These are phyloP conservation scores for Serilophus lunatus DNA, from an alignment of 2,113 vertebrate genomes.

Conservation along the genomic window DNA sequence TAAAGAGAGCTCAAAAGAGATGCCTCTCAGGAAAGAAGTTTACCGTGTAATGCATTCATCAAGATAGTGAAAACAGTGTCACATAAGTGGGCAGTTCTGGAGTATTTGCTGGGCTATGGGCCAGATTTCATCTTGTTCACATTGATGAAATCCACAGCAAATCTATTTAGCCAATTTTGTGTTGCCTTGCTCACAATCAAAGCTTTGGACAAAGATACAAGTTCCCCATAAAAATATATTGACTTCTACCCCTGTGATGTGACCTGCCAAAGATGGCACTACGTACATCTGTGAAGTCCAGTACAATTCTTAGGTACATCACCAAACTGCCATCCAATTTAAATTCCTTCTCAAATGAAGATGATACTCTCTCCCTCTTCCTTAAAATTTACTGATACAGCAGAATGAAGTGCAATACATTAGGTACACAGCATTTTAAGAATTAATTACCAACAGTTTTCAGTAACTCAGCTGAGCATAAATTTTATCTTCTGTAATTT, in stretches of 20 bases:
- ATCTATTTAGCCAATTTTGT: background rate
- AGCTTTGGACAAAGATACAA: background rate
- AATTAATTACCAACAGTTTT: background rate
- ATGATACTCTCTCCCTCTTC: background rate
- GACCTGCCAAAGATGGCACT: background rate
- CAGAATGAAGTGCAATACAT: background rate
- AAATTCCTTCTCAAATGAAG: background rate
- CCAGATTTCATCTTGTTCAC: background rate
- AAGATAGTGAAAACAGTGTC: background rate
- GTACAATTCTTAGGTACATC: background rate
- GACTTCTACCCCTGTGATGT: background rate
- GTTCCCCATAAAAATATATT: background rate
- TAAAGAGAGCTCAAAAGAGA: background rate
- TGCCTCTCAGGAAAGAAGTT: background rate
- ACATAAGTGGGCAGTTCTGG: background rate
- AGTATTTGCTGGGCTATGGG: background rate
- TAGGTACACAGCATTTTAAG: background rate
- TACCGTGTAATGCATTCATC: background rate
- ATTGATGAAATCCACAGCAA: background rate
- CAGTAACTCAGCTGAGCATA: background rate
- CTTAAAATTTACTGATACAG: background rate
- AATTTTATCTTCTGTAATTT: background rate
- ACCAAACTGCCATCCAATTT: background rate
- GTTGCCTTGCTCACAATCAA: background rate
- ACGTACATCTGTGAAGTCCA: background rate